A percentile compares a stretch with the other conserved stretches of the same genome.
Evolutionary conservation across 2,888 invertebrate species (phyloP).

Genomic region (Drosophila lutescens): DNA sequence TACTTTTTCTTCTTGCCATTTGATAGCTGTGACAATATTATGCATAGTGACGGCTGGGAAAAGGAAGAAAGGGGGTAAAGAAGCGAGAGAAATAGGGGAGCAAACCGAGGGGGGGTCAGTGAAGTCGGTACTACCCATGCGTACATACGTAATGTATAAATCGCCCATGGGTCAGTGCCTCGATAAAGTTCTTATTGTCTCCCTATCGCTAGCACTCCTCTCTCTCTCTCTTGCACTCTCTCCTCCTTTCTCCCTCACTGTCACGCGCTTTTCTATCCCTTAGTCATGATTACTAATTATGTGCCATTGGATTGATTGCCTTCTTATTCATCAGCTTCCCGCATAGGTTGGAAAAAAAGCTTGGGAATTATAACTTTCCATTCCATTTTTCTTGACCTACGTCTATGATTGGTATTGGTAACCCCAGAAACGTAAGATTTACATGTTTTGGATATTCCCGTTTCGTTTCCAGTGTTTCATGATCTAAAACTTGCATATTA

Average conservation of each 20-base stretch:
- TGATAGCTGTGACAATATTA: slow-evolving; percentile 62
- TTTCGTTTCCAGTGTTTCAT: no score
- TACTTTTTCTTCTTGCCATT: slow-evolving; percentile 44
- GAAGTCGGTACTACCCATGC: slow-evolving; percentile 9
- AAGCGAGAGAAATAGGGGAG: neutral
- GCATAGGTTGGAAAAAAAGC: neutral
- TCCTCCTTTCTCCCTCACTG: slow-evolving; percentile 5
- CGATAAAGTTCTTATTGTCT: slow-evolving; percentile 45
- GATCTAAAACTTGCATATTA: no score
- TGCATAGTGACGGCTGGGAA: slow-evolving; percentile 7
- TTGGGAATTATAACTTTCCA: no score
- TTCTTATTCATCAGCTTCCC: slow-evolving; percentile 1
- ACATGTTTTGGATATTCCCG: no score
- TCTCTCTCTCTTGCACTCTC: neutral
- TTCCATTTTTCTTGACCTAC: neutral
- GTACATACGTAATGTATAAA: slow-evolving; percentile 32
- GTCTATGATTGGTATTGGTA: no score
- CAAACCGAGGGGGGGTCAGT: neutral
- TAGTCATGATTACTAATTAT: slow-evolving; percentile 36
- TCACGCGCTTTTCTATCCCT: slow-evolving; percentile 26
- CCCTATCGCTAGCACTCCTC: slow-evolving; percentile 22
- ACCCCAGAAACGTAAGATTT: no score
- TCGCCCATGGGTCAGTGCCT: slow-evolving; percentile 54
- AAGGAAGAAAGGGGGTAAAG: neutral
- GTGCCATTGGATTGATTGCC: slow-evolving; percentile 19